phyloP scores from a whole-genome alignment of 37 sponge, comb jelly and placozoan species.

The Cladorhizidae sp. region DNA sequence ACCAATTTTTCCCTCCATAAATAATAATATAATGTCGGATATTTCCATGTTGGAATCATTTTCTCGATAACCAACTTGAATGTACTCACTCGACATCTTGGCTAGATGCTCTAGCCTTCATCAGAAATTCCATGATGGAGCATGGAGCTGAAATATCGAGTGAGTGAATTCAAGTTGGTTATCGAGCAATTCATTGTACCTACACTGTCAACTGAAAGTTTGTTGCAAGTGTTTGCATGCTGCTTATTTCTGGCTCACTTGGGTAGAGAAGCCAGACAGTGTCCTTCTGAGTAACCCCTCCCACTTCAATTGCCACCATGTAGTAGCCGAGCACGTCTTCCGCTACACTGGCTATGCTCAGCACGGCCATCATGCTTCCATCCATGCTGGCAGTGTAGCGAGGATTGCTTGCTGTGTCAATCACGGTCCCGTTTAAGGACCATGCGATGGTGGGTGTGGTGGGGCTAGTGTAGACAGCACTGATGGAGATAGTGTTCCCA shows the following conservation, averaged over 20 bases:
- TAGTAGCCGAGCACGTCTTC: neutral
- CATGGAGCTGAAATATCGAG: too few relatives aligned
- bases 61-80: too few relatives aligned
- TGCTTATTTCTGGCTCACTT: neutral
- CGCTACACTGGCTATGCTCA: neutral
- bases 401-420: neutral
- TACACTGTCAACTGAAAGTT: too few relatives aligned
- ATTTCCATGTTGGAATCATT: too few relatives aligned
- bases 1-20: neutral
- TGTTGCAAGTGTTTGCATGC: neutral
- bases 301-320: neutral
- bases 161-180: too few relatives aligned
- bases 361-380: neutral
- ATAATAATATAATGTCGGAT: neutral
- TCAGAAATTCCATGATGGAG: too few relatives aligned
- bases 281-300: conserved; percentile 2
- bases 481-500: neutral
- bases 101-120: too few relatives aligned
- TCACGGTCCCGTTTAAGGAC: neutral
- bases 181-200: too few relatives aligned
- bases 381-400: neutral
- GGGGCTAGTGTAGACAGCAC: neutral
- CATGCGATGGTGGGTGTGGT: neutral
- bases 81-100: too few relatives aligned
- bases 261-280: neutral